Evolutionary conservation across 2,113 vertebrate genomes (phyloP).

Genomic region (Alligator sinensis): DNA sequence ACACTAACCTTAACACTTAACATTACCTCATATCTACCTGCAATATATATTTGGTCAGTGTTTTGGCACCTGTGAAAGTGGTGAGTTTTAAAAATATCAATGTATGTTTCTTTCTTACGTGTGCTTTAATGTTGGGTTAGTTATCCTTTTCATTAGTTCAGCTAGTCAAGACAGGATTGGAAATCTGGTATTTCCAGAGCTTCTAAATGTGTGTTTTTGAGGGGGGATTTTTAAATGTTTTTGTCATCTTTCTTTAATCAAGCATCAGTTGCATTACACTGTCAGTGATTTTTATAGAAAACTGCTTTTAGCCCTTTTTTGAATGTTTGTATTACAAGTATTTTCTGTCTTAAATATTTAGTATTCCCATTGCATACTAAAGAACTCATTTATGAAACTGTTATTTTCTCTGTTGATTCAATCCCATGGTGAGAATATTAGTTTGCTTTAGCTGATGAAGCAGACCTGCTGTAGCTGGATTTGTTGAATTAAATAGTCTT

Average conservation of each 20-base stretch:
- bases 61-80: background rate
- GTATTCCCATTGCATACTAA: background rate
- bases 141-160: background rate
- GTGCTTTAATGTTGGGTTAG: background rate
- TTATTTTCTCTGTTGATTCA: background rate
- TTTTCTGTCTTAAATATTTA: background rate
- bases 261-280: background rate
- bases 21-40: background rate
- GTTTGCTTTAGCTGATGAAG: conserved; percentile 21
- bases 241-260: background rate
- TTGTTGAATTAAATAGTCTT: background rate
- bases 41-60: background rate
- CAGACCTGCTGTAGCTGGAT: background rate
- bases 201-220: background rate
- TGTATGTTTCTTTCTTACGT: background rate
- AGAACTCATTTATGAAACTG: background rate
- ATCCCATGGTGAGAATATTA: conserved; percentile 8
- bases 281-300: background rate
- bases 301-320: background rate
- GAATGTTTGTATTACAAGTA: background rate
- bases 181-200: background rate
- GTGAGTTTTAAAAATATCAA: background rate
- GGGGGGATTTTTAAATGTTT: background rate
- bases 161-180: background rate
- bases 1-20: background rate